Percentiles rank a stretch among this genome's conserved stretches.
phyloP scores from a whole-genome alignment of 1,140 invertebrate species.

The Pissodes strobi region DNA sequence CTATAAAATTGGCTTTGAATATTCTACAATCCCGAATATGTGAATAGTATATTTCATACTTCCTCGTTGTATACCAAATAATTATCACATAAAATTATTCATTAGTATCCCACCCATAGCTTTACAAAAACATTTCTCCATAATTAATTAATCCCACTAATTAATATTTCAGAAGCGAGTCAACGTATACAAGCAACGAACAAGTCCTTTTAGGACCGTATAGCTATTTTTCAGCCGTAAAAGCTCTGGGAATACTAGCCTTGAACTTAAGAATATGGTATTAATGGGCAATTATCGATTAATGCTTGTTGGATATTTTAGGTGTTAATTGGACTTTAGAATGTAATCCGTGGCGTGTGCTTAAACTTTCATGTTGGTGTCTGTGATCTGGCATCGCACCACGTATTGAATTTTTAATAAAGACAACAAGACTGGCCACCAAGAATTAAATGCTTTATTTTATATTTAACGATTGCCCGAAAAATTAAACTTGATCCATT shows the following conservation, averaged over 20 bases:
- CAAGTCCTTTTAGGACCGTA: slow-evolving; percentile 14
- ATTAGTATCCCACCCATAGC: neutral
- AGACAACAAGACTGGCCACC: neutral
- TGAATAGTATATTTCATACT: too few relatives aligned
- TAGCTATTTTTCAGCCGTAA: slow-evolving; percentile 15
- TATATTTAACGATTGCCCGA: too few relatives aligned
- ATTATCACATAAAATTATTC: too few relatives aligned
- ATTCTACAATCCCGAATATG: too few relatives aligned
- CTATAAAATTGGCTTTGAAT: too few relatives aligned
- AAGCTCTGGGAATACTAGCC: slow-evolving; percentile 16
- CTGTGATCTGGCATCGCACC: neutral
- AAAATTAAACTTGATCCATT: too few relatives aligned
- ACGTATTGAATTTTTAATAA: slow-evolving; percentile 11
- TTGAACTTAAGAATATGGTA: slow-evolving; percentile 24
- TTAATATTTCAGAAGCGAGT: slow-evolving; percentile 21
- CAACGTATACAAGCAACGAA: slow-evolving; percentile 7
- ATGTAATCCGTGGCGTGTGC: slow-evolving; percentile 16
- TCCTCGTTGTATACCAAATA: too few relatives aligned
- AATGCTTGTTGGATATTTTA: slow-evolving; percentile 7
- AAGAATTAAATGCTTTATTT: too few relatives aligned
- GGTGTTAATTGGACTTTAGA: slow-evolving; percentile 20
- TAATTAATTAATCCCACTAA: slow-evolving; percentile 2
- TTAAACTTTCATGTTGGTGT: slow-evolving; percentile 9
- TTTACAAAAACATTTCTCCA: neutral
- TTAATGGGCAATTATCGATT: slow-evolving; percentile 25